Base-by-base conservation (phyloP, 2,797 vertebrate species). In the Chrosomus eos region DNA sequence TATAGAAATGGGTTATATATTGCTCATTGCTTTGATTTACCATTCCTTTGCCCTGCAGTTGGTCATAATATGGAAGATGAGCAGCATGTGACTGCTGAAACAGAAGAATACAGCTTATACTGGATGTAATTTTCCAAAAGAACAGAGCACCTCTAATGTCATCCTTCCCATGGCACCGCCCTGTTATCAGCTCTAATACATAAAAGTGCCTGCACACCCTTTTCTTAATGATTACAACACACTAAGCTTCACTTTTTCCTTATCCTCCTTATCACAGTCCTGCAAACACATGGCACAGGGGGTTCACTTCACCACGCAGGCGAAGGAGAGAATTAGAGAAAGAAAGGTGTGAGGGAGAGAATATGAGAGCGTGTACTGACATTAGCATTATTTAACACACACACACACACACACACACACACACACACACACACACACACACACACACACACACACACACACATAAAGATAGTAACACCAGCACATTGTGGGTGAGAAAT, bases 401-500 rank as follows among this genome's bases (percentile, higher is more conserved):
- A 28, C 70, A 66, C 73, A 82, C 45, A 26, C 80, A 71, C 73
- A 79, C 58, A 64, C 40, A 82, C 72, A 71, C 33, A 66, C 73
- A 79, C 58, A 64, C 40, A 82, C 72, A 71, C 33, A 66, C 48
- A 28, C 70, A 66, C 73, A 82, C 45, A 26, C 80, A 67, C 18
- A 28, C 23, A 51, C 48, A 28, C 70, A 66, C 73, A 82, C 45
- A 26, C 80, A 71, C 73, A 79, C 58, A 64, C 40, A 82, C 72
- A 71, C 33, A 66, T 85, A 88, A 91, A 90, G 90, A 92, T 88
- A 86, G 88, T 79, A 85, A 83, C 86, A 87, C 87, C 83, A 76
- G 85, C 31, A 19, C 88, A 87, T 91, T 91, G 91, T 86, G 66
- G 78, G 70, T 82, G 81, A 80, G 81, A 80, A 91, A 93, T 93